Percentiles rank a stretch among this genome's conserved stretches.
Evolutionary conservation across 2,113 vertebrate species (phyloP).

Genomic region (Seriola rivoliana): DNA sequence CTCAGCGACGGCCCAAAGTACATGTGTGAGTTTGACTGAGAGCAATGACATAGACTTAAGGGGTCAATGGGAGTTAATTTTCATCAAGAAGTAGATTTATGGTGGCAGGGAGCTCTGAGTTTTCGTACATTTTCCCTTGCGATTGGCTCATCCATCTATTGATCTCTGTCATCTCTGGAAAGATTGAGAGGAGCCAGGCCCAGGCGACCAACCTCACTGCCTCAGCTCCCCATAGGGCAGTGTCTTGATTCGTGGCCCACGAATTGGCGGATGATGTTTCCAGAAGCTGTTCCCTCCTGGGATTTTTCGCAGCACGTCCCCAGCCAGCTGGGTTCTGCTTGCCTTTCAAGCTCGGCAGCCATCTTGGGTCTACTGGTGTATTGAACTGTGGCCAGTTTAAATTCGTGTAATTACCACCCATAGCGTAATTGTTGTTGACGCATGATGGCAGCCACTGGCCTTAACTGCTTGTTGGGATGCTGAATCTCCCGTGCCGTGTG

Average conservation of each 20-base stretch:
- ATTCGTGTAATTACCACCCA: slow-evolving; percentile 51
- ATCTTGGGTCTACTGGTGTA: slow-evolving; percentile 54
- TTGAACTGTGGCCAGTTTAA: slow-evolving; percentile 57
- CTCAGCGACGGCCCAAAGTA: slow-evolving; percentile 1
- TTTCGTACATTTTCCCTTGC: slow-evolving; percentile 46
- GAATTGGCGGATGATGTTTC: slow-evolving; percentile 42
- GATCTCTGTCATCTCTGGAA: slow-evolving; percentile 63
- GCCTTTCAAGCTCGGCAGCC: slow-evolving; percentile 48
- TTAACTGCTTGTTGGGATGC: slow-evolving; percentile 23
- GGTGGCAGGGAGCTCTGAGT: slow-evolving; percentile 37
- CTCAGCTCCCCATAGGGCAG: slow-evolving; percentile 29
- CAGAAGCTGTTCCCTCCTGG: slow-evolving; percentile 33
- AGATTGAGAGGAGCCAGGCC: slow-evolving; percentile 45
- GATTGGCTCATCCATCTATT: slow-evolving; percentile 69
- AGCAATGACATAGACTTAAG: slow-evolving; percentile 13
- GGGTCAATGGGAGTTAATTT: slow-evolving; percentile 52
- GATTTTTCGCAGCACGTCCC: slow-evolving; percentile 25
- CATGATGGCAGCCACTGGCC: slow-evolving; percentile 23
- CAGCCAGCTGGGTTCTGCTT: slow-evolving; percentile 39
- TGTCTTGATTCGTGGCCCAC: slow-evolving; percentile 40
- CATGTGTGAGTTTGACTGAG: slow-evolving; percentile 18
- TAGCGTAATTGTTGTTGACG: slow-evolving; percentile 45
- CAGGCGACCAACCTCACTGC: slow-evolving; percentile 12
- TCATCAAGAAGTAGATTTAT: slow-evolving; percentile 56
- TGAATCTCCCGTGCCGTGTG: slow-evolving; percentile 28